Percentiles rank a stretch among this genome's conserved stretches.
Evolutionary conservation across 2,888 invertebrate species (phyloP).

Genomic region (Ormyrus thymus): DNA sequence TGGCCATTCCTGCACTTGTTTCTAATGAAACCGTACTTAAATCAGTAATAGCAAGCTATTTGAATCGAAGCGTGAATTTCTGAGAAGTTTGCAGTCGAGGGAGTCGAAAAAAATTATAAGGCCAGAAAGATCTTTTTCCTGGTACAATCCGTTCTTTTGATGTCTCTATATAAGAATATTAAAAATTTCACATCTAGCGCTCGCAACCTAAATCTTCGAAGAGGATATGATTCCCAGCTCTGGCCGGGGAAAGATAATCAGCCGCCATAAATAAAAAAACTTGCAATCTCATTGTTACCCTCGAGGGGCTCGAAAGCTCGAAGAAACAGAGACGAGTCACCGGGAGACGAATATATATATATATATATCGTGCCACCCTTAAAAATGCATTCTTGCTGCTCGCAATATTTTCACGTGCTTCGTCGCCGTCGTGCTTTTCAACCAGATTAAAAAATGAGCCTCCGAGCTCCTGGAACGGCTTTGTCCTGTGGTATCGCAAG

Average conservation of each 20-base stretch:
- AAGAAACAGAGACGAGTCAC: too few species aligned
- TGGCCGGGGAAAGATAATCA: not conserved
- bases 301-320: not conserved
- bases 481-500: conserved; percentile 1
- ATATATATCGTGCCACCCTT: not conserved
- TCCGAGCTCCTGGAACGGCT: conserved; percentile 31
- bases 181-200: not conserved
- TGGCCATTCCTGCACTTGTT: too few species aligned
- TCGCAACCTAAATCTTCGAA: conserved; percentile 6
- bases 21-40: too few species aligned
- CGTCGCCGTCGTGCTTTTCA: not conserved
- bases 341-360: not conserved
- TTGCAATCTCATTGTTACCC: conserved; percentile 5
- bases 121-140: too few species aligned
- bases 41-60: too few species aligned
- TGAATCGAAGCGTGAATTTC: too few species aligned
- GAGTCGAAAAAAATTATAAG: too few species aligned
- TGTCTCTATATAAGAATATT: not conserved
- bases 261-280: conserved; percentile 12
- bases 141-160: too few species aligned
- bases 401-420: conserved; percentile 23
- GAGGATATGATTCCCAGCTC: not conserved
- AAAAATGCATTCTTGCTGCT: not conserved
- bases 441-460: conserved; percentile 43
- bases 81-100: too few species aligned